Percentiles rank a stretch among this genome's conserved stretches.
phyloP scores from a whole-genome alignment of 2,888 invertebrate genomes.

The Eristalis intricaria region DNA sequence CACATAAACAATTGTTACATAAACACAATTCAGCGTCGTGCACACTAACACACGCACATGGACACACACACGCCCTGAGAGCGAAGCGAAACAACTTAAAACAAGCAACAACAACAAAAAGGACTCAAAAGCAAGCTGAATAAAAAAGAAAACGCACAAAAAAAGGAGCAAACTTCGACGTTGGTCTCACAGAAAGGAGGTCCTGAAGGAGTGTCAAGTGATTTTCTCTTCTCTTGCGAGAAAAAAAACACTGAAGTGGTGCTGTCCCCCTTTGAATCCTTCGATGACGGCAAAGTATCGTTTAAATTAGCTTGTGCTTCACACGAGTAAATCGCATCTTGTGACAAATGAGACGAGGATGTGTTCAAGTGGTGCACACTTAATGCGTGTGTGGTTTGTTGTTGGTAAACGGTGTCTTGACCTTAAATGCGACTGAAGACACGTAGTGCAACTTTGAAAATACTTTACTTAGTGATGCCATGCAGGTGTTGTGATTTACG shows the following conservation, averaged over 20 bases:
- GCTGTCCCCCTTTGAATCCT: neutral
- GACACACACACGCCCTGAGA: constrained; percentile 35
- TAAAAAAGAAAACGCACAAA: constrained; percentile 3
- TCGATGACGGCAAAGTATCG: neutral
- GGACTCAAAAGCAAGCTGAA: constrained; percentile 23
- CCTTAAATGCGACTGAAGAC: neutral
- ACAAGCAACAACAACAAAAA: neutral
- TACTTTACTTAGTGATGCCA: too few species aligned
- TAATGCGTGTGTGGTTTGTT: neutral
- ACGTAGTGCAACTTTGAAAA: neutral
- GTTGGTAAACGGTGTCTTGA: neutral
- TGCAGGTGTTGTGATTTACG: constrained; percentile 2
- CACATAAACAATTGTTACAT: constrained; percentile 70
- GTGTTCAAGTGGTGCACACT: neutral
- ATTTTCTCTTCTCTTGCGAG: neutral
- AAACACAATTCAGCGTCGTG: constrained; percentile 41
- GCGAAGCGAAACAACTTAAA: neutral
- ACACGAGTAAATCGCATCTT: neutral
- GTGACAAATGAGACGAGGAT: neutral
- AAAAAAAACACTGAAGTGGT: constrained; percentile 1
- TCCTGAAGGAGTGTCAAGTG: constrained; percentile 31
- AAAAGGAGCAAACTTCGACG: constrained; percentile 46
- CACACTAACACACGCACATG: neutral
- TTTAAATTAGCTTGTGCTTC: neutral
- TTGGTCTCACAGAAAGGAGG: constrained; percentile 22